Evolutionary conservation across 1,140 invertebrate species (phyloP).

Genomic region (Drosophila navojoa): DNA sequence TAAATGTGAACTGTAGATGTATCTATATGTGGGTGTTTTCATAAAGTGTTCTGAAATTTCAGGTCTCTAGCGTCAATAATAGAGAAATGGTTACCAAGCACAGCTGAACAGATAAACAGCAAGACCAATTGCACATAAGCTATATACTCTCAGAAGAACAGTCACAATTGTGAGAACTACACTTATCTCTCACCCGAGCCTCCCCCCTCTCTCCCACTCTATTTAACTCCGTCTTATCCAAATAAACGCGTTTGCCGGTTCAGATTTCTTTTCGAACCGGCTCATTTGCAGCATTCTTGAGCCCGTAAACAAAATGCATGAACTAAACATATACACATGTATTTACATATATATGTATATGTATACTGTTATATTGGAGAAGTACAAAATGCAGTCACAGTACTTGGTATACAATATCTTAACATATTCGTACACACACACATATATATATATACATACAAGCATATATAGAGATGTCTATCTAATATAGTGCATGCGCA

Average conservation of each 20-base stretch:
- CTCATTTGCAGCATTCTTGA: neutral
- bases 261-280: neutral
- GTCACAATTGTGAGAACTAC: no score
- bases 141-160: no score
- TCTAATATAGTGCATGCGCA: constrained; percentile 1
- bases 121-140: no score
- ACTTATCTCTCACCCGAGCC: no score
- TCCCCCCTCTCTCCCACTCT: no score
- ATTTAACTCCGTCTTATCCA: no score
- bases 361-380: neutral
- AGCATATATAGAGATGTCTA: neutral
- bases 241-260: neutral
- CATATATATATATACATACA: neutral
- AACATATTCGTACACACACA: neutral
- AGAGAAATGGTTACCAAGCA: no score
- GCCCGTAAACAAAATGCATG: neutral
- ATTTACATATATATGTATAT: neutral
- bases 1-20: no score
- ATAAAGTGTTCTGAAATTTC: no score
- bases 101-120: no score
- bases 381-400: constrained; percentile 10
- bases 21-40: no score
- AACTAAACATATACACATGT: neutral
- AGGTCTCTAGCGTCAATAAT: no score
- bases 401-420: constrained; percentile 25